A percentile compares a stretch with the other conserved stretches of the same genome.
These are phyloP conservation scores for Sturmia bella DNA, from an alignment of 2,888 invertebrate genomes.

Conservation along the genomic window DNA sequence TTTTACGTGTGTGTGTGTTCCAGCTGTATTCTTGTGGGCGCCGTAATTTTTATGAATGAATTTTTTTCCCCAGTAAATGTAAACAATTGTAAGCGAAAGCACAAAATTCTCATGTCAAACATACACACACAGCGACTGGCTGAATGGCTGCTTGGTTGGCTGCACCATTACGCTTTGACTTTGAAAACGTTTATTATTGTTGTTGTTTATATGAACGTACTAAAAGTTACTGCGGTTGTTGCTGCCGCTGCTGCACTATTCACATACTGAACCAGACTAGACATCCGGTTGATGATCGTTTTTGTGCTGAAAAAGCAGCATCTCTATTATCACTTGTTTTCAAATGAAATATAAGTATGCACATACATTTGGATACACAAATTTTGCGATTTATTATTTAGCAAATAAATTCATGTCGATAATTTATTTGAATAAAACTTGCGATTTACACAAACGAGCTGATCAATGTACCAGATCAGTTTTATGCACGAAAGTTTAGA, in stretches of 20 bases:
- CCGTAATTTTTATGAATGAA: slow-evolving; percentile 70
- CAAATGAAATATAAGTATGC: background rate
- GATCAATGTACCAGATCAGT: no score
- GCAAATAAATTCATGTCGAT: background rate
- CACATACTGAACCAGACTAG: slow-evolving; percentile 66
- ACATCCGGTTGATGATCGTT: slow-evolving; percentile 67
- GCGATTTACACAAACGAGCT: slow-evolving; percentile 9
- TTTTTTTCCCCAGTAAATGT: slow-evolving; percentile 55
- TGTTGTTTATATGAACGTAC: slow-evolving; percentile 27
- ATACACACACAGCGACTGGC: slow-evolving; percentile 1
- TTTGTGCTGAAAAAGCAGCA: slow-evolving; percentile 25
- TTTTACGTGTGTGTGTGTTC: background rate
- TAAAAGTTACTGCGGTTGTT: slow-evolving; percentile 29
- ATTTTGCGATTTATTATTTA: background rate
- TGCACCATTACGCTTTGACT: slow-evolving; percentile 36
- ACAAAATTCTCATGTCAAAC: slow-evolving; percentile 44
- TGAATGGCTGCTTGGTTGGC: slow-evolving; percentile 1
- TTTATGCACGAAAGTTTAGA: no score
- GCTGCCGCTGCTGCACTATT: slow-evolving; percentile 49
- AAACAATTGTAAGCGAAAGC: slow-evolving; percentile 57
- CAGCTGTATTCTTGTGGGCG: slow-evolving; percentile 53
- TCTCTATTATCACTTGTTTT: slow-evolving; percentile 14
- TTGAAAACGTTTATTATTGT: slow-evolving; percentile 42
- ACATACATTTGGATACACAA: background rate
- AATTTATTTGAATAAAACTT: background rate